Evolutionary conservation across 2,797 vertebrate species (phyloP).

Genomic region (Syncerus caffer): DNA sequence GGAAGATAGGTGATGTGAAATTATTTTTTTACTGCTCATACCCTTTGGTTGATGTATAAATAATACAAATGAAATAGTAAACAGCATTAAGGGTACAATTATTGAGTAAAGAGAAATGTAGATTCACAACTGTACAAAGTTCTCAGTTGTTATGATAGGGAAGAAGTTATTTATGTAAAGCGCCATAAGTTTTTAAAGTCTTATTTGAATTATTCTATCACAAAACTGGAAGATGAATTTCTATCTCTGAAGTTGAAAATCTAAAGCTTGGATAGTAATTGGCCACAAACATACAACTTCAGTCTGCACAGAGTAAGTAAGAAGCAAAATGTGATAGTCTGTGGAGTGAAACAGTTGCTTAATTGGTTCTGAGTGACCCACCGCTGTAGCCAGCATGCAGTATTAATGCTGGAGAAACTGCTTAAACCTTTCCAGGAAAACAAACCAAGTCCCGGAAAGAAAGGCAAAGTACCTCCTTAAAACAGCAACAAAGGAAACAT

Average conservation of each 20-base stretch:
- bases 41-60: conserved; percentile 66
- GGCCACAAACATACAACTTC: not conserved
- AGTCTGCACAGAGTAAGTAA: not conserved
- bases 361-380: not conserved
- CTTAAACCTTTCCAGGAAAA: conserved; percentile 38
- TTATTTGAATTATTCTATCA: conserved; percentile 47
- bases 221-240: not conserved
- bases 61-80: conserved; percentile 69
- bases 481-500: conserved; percentile 2
- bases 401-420: not conserved
- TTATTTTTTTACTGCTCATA: conserved; percentile 70
- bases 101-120: conserved; percentile 45
- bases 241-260: conserved; percentile 24
- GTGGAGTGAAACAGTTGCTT: not conserved
- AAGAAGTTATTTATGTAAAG: conserved; percentile 51
- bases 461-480: not conserved
- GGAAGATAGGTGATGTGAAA: conserved; percentile 66
- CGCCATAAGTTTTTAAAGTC: not conserved
- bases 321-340: conserved; percentile 4
- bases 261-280: not conserved
- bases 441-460: not conserved
- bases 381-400: not conserved
- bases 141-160: not conserved
- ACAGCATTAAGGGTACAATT: conserved; percentile 25
- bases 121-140: not conserved